A percentile compares a stretch with the other conserved stretches of the same genome.
Evolutionary conservation across 2,113 vertebrate species (phyloP).

Genomic region (Ivindomyrus marchei): DNA sequence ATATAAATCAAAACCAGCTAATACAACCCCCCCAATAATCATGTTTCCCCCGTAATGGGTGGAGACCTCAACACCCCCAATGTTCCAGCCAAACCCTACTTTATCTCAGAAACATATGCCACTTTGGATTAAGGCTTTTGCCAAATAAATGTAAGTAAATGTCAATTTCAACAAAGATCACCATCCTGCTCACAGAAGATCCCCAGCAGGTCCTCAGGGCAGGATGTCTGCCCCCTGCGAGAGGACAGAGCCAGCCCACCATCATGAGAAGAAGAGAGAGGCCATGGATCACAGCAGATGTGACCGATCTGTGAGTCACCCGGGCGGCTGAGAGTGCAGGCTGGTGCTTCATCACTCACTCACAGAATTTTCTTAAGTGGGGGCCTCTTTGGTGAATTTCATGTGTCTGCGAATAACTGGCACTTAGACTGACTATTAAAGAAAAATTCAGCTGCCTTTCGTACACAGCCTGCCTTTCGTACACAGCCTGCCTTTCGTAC

Average conservation of each 20-base stretch:
- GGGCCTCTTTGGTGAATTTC: neutral
- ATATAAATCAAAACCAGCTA: too few relatives aligned
- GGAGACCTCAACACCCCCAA: too few relatives aligned
- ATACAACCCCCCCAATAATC: too few relatives aligned
- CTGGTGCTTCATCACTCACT: neutral
- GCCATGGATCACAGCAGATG: neutral
- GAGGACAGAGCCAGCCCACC: neutral
- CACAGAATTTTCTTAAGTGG: neutral
- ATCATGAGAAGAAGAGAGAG: neutral
- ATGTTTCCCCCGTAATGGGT: too few relatives aligned
- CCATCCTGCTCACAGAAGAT: neutral
- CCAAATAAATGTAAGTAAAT: neutral
- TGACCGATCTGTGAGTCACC: neutral
- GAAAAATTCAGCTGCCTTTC: neutral
- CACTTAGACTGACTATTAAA: neutral
- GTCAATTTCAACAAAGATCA: neutral
- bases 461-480: neutral
- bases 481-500: too few relatives aligned
- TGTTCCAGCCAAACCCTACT: too few relatives aligned
- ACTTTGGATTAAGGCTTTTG: neutral
- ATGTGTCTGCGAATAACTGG: neutral
- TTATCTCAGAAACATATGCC: neutral
- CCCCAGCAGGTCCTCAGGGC: neutral
- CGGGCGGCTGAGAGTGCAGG: neutral
- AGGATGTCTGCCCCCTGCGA: neutral